Evolutionary conservation across 2,113 vertebrate species (phyloP), one percentile per base, ranked within the genome.

Genomic region (Chloebia gouldiae): DNA sequence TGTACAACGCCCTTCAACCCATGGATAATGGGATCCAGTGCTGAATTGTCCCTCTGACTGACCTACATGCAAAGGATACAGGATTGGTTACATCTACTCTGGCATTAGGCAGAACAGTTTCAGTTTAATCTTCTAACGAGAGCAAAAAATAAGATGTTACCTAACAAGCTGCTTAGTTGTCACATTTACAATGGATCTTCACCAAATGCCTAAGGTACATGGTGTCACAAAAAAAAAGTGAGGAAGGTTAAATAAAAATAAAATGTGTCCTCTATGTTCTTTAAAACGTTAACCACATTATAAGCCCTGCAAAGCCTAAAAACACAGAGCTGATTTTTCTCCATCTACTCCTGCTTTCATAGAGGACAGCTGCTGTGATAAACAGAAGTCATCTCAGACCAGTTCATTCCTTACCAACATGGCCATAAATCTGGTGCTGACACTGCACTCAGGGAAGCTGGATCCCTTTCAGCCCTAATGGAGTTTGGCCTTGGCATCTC

Each of bases 1-100:
- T 99, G 99, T 66, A 99, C 99, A 88, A 99, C 99, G 5, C 99
- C 99, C 97, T 99, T 99, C 96, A 99, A 96, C 86, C 99, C 99
- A 53, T 99, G 99, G 98, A 99, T 99, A 97, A 99, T 99, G 73
- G 99, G 99, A 97, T 99, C 98, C 93, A 99, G 98, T 20, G 99
- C 99, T 11, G 98, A 98, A 96, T 99, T 99, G 98, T 99, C 98
- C 97, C 98, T 99, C 88, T 98, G 98, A 91, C 98, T 99, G 93
- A 99, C 98, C 99, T 99, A 97, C 90, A 98, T 94, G 96, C 95
- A 98, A 98, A 97, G 96, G 80, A 98, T 96, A 97, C 86, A 97
- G 57, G 92, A 97, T 93, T 96, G 95, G 98, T 98, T 98, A 98
- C 96, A 97, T 97, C 93, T 96, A 80, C 97, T 92, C 96, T 93